phyloP scores from a whole-genome alignment of 2,113 vertebrate genomes.

The Gasterosteus aculeatus region DNA sequence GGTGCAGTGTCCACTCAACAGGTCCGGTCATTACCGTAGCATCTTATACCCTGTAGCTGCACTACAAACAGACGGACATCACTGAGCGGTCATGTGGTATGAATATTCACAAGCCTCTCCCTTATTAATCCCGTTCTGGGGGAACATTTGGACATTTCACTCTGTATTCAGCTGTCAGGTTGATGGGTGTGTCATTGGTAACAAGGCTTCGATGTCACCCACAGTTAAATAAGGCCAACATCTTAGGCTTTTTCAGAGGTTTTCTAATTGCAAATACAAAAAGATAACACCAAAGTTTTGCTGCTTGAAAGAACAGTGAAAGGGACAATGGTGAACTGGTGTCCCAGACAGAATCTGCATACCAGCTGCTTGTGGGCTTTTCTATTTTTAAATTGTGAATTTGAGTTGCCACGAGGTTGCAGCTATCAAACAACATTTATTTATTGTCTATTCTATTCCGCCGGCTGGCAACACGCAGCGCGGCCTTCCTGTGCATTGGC shows the following conservation, averaged over 20 bases:
- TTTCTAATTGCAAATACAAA: slow-evolving; percentile 35
- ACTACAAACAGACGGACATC: neutral
- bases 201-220: slow-evolving; percentile 1
- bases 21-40: slow-evolving; percentile 36
- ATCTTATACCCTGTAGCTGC: neutral
- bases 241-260: slow-evolving; percentile 4
- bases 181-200: slow-evolving; percentile 10
- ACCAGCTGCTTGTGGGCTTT: slow-evolving; percentile 18
- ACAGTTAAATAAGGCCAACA: slow-evolving; percentile 14
- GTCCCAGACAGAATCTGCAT: slow-evolving; percentile 15
- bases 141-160: slow-evolving; percentile 14
- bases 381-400: slow-evolving; percentile 37
- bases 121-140: neutral
- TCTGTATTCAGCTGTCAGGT: slow-evolving; percentile 14
- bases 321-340: slow-evolving; percentile 24
- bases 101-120: neutral
- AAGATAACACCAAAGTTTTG: slow-evolving; percentile 25
- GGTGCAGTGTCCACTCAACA: slow-evolving; percentile 33
- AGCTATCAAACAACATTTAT: slow-evolving; percentile 3
- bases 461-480: neutral
- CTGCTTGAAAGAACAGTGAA: slow-evolving; percentile 30
- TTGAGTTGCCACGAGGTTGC: slow-evolving; percentile 10
- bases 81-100: neutral
- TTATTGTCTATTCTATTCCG: neutral
- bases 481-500: neutral